These are phyloP conservation scores for Spea multiplicata DNA, from an alignment of 2,113 vertebrate genomes.

Conservation along the genomic window DNA sequence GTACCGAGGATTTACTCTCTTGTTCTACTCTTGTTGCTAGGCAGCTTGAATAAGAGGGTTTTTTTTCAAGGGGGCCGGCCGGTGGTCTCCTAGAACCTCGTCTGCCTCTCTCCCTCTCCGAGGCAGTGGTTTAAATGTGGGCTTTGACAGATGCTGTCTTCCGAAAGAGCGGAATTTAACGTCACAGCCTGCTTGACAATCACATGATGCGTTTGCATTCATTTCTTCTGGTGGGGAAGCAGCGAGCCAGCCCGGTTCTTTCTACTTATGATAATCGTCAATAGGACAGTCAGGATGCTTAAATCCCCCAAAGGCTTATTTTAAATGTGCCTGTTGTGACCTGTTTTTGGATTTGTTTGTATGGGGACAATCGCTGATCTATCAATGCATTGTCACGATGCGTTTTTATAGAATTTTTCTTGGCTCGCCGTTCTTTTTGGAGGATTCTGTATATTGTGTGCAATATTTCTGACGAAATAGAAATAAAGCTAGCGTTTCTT, in stretches of 20 bases:
- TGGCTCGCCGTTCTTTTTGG: too few relatives aligned
- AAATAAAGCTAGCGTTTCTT: too few relatives aligned
- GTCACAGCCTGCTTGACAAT: conserved; percentile 74
- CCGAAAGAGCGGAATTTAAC: conserved; percentile 81
- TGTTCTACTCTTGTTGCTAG: conserved; percentile 66
- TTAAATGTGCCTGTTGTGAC: neutral
- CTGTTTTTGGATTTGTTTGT: neutral
- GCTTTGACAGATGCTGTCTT: conserved; percentile 81
- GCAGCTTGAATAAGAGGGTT: conserved; percentile 63
- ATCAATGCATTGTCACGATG: too few relatives aligned
- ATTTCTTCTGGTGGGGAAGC: conserved; percentile 69
- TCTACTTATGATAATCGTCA: conserved; percentile 18
- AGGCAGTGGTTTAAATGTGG: conserved; percentile 79
- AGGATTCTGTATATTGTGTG: too few relatives aligned
- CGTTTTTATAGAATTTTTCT: too few relatives aligned
- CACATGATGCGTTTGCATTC: conserved; percentile 80
- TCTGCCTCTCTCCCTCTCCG: conserved; percentile 60
- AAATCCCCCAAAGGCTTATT: neutral
- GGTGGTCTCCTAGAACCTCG: conserved; percentile 44
- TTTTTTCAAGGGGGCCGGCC: conserved; percentile 23
- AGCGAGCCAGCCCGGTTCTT: conserved; percentile 47
- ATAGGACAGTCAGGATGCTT: conserved; percentile 2
- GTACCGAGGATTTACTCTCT: conserved; percentile 54
- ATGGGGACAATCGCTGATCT: too few relatives aligned
- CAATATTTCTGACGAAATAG: too few relatives aligned